Evolutionary conservation across 1,140 invertebrate species (phyloP).

Genomic region (Bombus pascuorum): DNA sequence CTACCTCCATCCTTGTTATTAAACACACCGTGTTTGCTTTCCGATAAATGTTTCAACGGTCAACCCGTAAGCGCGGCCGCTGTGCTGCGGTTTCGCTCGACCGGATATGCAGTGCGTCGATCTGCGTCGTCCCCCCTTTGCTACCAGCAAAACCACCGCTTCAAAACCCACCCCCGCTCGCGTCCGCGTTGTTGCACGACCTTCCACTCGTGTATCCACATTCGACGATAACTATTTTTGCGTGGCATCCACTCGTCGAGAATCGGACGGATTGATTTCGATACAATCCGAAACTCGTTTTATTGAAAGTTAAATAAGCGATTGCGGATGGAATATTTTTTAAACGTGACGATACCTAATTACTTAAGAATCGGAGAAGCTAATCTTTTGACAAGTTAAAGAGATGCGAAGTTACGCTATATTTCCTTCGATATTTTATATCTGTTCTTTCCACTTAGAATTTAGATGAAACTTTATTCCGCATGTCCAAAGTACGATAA

Average conservation of each 20-base stretch:
- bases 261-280: background rate
- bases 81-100: constrained; percentile 30
- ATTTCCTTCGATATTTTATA: no score
- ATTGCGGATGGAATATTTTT: background rate
- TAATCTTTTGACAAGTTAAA: no score
- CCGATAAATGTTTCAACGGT: constrained; percentile 60
- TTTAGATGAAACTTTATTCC: no score
- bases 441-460: no score
- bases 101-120: constrained; percentile 40
- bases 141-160: background rate
- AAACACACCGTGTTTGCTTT: constrained; percentile 58
- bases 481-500: no score
- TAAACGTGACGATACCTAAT: no score
- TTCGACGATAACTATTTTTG: background rate
- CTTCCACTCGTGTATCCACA: background rate
- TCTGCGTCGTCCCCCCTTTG: constrained; percentile 5
- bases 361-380: no score
- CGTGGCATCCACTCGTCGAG: background rate
- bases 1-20: constrained; percentile 56
- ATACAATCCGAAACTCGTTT: background rate
- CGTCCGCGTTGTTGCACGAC: background rate
- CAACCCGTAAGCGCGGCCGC: constrained; percentile 21
- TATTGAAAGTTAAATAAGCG: background rate
- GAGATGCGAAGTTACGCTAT: no score
- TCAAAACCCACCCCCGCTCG: background rate